Percentiles rank a stretch among this genome's conserved stretches.
Conservation (phyloP, 2,888 invertebrate species). For the Dasysyrphus albostriatus region DNA sequence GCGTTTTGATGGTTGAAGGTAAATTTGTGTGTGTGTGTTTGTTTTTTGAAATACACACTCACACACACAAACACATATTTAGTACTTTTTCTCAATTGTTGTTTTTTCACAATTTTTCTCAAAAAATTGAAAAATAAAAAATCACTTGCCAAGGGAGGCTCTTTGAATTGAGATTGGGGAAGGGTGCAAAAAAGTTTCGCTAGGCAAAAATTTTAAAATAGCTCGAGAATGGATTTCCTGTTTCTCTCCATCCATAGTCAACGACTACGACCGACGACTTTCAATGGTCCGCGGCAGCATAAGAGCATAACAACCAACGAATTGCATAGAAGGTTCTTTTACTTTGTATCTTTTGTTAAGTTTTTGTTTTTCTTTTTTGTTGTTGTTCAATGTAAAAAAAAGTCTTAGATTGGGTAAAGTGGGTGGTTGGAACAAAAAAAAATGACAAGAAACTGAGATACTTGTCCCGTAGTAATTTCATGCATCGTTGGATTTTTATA, state of each 20-base stretch:
- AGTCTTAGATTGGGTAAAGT: neutral
- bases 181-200: conserved; percentile 29
- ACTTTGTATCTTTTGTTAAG: conserved; percentile 58
- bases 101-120: conserved; percentile 34
- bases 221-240: conserved; percentile 49
- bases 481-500: conserved; percentile 82
- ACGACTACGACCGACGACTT: conserved; percentile 36
- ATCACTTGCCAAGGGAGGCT: conserved; percentile 16
- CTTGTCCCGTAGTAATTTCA: conserved; percentile 80
- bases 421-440: conserved; percentile 5
- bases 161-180: conserved; percentile 10
- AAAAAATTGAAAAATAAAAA: conserved; percentile 15
- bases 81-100: conserved; percentile 24
- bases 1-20: neutral
- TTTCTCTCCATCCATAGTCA: neutral
- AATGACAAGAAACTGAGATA: conserved; percentile 38
- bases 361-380: conserved; percentile 25
- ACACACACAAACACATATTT: neutral
- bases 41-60: conserved; percentile 16
- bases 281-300: conserved; percentile 57
- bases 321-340: conserved; percentile 42
- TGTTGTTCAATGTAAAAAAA: conserved; percentile 42
- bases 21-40: conserved; percentile 18
- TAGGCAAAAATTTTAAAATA: conserved; percentile 65
- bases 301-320: conserved; percentile 51